A percentile compares a stretch with the other conserved stretches of the same genome.
Evolutionary conservation across 2,797 vertebrate species (phyloP).

Genomic region (Tolypeutes matacus): DNA sequence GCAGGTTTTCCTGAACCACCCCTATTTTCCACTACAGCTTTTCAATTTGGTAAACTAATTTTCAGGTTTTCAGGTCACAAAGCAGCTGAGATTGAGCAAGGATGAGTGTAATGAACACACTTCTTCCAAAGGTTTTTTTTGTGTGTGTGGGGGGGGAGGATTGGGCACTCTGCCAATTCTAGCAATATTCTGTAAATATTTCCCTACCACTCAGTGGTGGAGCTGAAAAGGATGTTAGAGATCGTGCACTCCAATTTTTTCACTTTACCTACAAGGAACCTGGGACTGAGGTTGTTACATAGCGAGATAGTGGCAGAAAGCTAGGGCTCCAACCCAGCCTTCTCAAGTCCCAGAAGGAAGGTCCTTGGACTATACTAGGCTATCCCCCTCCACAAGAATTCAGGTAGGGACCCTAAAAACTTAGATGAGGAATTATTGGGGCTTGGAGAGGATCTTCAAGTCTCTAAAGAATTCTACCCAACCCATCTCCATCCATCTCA

Average conservation of each 20-base stretch:
- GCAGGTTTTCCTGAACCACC: neutral
- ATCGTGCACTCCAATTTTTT: neutral
- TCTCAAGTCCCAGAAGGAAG: neutral
- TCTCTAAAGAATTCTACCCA: neutral
- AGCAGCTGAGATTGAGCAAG: slow-evolving; percentile 21
- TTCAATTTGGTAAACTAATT: slow-evolving; percentile 6
- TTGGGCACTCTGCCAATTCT: neutral
- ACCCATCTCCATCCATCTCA: neutral
- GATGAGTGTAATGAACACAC: neutral
- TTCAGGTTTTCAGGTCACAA: slow-evolving; percentile 14
- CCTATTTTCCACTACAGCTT: slow-evolving; percentile 13
- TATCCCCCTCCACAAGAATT: neutral
- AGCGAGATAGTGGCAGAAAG: neutral
- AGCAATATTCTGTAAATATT: slow-evolving; percentile 22
- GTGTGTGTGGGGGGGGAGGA: rapidly evolving
- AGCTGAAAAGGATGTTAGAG: neutral
- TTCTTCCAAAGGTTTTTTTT: neutral
- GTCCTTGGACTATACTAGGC: neutral
- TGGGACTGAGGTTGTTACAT: neutral
- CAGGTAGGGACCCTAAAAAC: neutral
- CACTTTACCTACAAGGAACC: neutral
- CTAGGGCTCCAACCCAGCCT: neutral
- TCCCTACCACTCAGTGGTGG: neutral
- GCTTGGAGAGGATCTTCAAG: neutral
- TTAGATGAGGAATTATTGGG: neutral